Evolutionary conservation across 2,797 vertebrate species (phyloP).

Genomic region (Leptodactylus fallax): DNA sequence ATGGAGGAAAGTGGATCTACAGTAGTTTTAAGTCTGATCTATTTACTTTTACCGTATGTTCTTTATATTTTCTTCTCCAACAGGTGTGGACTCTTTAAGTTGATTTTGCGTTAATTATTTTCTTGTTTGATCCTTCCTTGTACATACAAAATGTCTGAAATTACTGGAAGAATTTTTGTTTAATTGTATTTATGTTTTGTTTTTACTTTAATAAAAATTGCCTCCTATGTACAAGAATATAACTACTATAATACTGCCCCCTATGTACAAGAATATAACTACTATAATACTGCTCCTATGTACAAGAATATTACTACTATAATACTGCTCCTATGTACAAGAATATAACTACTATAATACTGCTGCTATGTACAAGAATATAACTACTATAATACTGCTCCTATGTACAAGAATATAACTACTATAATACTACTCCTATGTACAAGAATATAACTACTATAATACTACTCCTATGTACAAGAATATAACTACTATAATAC

Average conservation of each 20-base stretch:
- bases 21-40: too few species aligned
- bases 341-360: constrained; percentile 17
- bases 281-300: constrained; percentile 7
- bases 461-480: constrained; percentile 8
- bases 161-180: too few species aligned
- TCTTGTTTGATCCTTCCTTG: too few species aligned
- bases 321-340: constrained; percentile 9
- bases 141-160: too few species aligned
- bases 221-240: not conserved
- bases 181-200: too few species aligned
- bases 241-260: not conserved
- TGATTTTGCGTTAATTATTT: too few species aligned
- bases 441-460: constrained; percentile 14
- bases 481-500: constrained; percentile 4
- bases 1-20: too few species aligned
- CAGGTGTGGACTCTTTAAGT: too few species aligned
- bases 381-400: constrained; percentile 14
- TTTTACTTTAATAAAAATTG: too few species aligned
- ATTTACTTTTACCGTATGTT: too few species aligned
- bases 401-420: constrained; percentile 11
- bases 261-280: constrained; percentile 17
- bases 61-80: too few species aligned
- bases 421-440: not conserved
- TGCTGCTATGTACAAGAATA: constrained; percentile 1
- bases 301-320: constrained; percentile 9